A percentile compares a stretch with the other conserved stretches of the same genome.
phyloP scores from a whole-genome alignment of 2,888 invertebrate genomes.

The Meiosimyza platycephala region DNA sequence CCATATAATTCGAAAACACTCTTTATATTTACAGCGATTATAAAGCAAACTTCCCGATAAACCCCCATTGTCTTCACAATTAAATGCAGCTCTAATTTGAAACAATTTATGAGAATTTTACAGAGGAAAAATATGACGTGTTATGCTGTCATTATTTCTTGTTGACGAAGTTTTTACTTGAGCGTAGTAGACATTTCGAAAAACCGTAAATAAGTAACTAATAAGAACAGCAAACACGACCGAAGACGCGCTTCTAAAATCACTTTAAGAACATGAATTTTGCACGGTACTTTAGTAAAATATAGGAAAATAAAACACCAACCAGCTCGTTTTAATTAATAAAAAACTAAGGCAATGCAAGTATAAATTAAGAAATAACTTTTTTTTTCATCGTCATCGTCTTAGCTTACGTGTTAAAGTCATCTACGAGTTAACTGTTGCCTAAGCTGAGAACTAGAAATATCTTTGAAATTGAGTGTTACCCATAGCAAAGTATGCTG shows the following conservation, averaged over 20 bases:
- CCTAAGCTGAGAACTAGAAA: too few relatives aligned
- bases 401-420: too few relatives aligned
- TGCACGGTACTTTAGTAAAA: neutral
- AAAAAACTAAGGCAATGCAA: too few relatives aligned
- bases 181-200: conserved; percentile 1
- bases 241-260: neutral
- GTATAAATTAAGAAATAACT: too few relatives aligned
- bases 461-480: neutral
- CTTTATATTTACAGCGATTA: too few relatives aligned
- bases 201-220: conserved; percentile 44
- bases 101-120: neutral
- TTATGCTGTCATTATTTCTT: conserved; percentile 14
- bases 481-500: neutral
- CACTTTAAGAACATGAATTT: neutral
- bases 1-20: too few relatives aligned
- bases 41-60: too few relatives aligned
- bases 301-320: neutral
- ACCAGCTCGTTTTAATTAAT: too few relatives aligned
- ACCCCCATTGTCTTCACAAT: too few relatives aligned
- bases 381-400: too few relatives aligned
- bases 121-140: conserved; percentile 2
- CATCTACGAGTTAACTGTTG: too few relatives aligned
- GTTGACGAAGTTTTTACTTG: conserved; percentile 6
- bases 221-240: conserved; percentile 40
- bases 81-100: neutral